Evolutionary conservation across 2,888 invertebrate genomes (phyloP), one percentile per base, ranked within the genome.

Genomic region (Idaea aversata): DNA sequence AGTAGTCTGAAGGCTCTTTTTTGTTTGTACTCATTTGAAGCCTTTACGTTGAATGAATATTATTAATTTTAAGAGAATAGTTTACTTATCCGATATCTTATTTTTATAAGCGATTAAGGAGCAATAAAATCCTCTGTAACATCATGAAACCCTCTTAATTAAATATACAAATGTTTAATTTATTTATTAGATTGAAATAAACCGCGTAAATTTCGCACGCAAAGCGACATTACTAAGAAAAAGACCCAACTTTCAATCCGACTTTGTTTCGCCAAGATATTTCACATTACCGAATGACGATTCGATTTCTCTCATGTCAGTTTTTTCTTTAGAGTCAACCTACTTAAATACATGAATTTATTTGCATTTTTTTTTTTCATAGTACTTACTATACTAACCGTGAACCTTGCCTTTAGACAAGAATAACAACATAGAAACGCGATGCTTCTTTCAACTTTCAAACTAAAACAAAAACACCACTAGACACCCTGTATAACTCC

Each of bases 401-500:
- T 77, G 70, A 70, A 67, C 65, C 75, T 75, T 78, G 78, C 79
- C 79, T 77, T 25, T 70, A 15, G 77, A 81, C 77, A 79, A 79
- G 75, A 65, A 77, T 77, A 82, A 81, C 77, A 78, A 77, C 70
- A 69, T 71, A 63, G 57, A 57, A 70, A 65, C 66, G 75, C 77
- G 72, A 78, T 79, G 81, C 84, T 85, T 84, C 86, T 80, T 84
- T 76, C 71, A 64, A 70, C 65, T 64, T 36, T 16, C 64, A 66
- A 58, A 16, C 63, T 63, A 63, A 69, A 69, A 69, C 57, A 69
- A 73, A 73, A 73, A 73, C 71, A 68, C 67, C 70, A 69, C 74
- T 77, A 74, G 68, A 72, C 79, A 87, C 87, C 87, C 88, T 88
- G 87, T 85, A 74, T 47, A 75, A 75, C 72, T 84, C 83, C 84